These are phyloP conservation scores for Pholis gunnellus DNA, from an alignment of 2,113 vertebrate species.

Conservation along the genomic window DNA sequence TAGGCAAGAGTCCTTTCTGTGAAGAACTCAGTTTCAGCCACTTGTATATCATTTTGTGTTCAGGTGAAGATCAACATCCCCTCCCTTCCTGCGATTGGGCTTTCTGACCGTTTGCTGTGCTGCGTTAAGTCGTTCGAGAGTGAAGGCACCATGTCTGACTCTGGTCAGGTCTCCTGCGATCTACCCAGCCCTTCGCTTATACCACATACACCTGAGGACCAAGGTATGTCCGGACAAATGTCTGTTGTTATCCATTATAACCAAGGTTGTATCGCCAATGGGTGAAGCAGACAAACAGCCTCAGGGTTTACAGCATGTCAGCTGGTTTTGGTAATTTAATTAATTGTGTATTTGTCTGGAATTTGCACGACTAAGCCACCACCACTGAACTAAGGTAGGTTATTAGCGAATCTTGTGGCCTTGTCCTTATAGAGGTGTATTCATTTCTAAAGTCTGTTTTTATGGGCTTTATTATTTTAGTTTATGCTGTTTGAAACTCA, in stretches of 20 bases:
- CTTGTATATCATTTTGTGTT: not conserved
- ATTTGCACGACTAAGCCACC: not conserved
- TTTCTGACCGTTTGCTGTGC: conserved; percentile 77
- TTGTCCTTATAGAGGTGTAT: not conserved
- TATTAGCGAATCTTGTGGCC: not conserved
- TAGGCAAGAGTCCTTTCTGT: not conserved
- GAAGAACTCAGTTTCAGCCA: not conserved
- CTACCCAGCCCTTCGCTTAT: conserved; percentile 72
- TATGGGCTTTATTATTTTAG: not conserved
- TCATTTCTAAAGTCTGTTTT: not conserved
- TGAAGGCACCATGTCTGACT: conserved; percentile 66
- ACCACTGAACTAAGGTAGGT: not conserved
- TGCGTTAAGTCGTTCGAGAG: conserved; percentile 52
- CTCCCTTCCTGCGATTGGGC: conserved; percentile 73
- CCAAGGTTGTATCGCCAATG: not conserved
- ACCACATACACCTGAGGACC: conserved; percentile 71
- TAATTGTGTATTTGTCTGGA: not conserved
- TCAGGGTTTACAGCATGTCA: not conserved
- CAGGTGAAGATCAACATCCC: conserved; percentile 81
- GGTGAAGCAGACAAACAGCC: not conserved
- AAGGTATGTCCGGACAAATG: conserved; percentile 65
- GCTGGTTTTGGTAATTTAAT: not conserved
- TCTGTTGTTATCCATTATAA: conserved; percentile 9
- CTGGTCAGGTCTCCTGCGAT: conserved; percentile 76
- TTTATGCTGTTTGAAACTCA: not conserved